A percentile compares a stretch with the other conserved stretches of the same genome.
phyloP scores from a whole-genome alignment of 2,797 vertebrate species.

The Silurus lanzhouensis region DNA sequence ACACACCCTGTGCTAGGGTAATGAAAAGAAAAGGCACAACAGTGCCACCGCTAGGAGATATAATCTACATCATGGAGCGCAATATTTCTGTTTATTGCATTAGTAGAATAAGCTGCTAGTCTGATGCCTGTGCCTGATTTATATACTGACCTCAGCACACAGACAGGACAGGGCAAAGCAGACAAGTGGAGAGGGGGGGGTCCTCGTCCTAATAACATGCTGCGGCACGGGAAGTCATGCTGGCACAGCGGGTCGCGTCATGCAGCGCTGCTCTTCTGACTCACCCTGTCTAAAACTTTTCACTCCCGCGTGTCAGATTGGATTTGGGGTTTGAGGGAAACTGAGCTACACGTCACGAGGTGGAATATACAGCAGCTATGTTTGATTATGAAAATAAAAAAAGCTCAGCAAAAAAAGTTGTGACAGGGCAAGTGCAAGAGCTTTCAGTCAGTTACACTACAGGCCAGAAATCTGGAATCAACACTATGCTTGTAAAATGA shows the following conservation, averaged over 20 bases:
- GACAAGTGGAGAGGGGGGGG: neutral
- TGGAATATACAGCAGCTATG: slow-evolving; percentile 13
- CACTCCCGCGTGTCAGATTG: slow-evolving; percentile 23
- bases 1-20: neutral
- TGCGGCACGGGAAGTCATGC: slow-evolving; percentile 6
- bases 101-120: neutral
- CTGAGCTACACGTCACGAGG: neutral
- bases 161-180: slow-evolving; percentile 28
- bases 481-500: neutral
- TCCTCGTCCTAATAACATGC: slow-evolving; percentile 17
- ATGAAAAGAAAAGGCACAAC: slow-evolving; percentile 12
- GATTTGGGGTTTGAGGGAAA: slow-evolving; percentile 6
- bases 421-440: neutral
- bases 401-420: slow-evolving; percentile 14
- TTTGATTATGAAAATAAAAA: slow-evolving; percentile 3
- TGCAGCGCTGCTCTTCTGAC: slow-evolving; percentile 43
- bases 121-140: slow-evolving; percentile 36
- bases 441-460: neutral
- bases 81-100: neutral
- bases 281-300: slow-evolving; percentile 39
- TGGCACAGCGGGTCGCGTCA: slow-evolving; percentile 33
- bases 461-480: neutral
- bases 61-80: neutral
- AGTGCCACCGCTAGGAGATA: slow-evolving; percentile 40
- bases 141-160: slow-evolving; percentile 53